Percentiles rank a stretch among this genome's conserved stretches.
phyloP scores from a whole-genome alignment of 1,140 invertebrate genomes.

The Medauroidea extradentata region DNA sequence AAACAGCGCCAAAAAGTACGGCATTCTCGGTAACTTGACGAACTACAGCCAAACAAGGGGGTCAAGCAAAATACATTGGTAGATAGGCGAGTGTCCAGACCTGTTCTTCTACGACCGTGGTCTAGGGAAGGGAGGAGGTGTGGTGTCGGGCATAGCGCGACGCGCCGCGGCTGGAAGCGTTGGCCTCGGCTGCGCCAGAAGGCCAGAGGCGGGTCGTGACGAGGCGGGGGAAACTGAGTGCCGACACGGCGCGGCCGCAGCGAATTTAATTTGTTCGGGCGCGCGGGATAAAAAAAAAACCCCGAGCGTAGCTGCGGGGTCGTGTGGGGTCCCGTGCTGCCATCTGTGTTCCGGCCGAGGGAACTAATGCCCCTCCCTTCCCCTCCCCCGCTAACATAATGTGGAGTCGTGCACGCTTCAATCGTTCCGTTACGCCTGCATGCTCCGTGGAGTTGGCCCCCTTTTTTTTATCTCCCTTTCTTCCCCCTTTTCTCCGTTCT shows the following conservation, averaged over 20 bases:
- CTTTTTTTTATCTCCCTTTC: not conserved
- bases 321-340: not conserved
- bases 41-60: too few relatives aligned
- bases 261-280: conserved; percentile 40
- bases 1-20: too few relatives aligned
- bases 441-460: not conserved
- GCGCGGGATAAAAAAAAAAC: conserved; percentile 23
- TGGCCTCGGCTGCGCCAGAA: conserved; percentile 17
- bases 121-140: too few relatives aligned
- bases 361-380: not conserved
- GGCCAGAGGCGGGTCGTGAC: conserved; percentile 12
- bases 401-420: not conserved
- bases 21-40: too few relatives aligned
- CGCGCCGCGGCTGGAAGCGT: conserved; percentile 19
- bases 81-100: too few relatives aligned
- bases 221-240: conserved; percentile 31
- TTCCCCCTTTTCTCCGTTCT: not conserved
- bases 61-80: too few relatives aligned
- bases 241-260: conserved; percentile 43
- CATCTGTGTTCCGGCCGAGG: not conserved
- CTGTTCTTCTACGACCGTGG: too few relatives aligned
- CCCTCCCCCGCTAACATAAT: not conserved
- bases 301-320: conserved; percentile 21
- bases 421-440: conserved; percentile 1
- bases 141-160: conserved; percentile 39